Percentiles rank a stretch among this genome's conserved stretches.
Conservation (phyloP, 2,797 vertebrate genomes). For the Micromesistius poutassou region DNA sequence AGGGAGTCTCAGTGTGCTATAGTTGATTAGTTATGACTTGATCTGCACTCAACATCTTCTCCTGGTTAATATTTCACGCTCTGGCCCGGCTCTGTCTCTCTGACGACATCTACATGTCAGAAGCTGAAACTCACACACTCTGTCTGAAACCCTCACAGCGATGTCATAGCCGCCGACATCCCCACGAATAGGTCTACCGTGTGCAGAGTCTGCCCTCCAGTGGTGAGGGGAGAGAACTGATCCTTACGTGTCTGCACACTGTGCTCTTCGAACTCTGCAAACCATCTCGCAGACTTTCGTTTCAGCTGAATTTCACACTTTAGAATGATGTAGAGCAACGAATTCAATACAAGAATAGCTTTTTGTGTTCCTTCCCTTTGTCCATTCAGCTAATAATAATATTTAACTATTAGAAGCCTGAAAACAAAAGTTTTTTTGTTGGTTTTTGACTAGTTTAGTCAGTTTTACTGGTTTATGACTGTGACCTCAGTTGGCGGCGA, state of each 20-base stretch:
- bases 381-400: background rate
- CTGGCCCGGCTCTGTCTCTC: constrained; percentile 1
- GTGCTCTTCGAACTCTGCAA: too few species aligned
- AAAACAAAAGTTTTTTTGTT: background rate
- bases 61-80: background rate
- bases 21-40: background rate
- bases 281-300: too few species aligned
- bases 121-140: constrained; percentile 38
- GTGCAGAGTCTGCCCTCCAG: background rate
- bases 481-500: too few species aligned
- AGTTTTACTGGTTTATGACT: too few species aligned
- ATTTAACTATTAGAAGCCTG: background rate
- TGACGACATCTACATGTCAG: constrained; percentile 49
- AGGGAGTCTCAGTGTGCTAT: constrained; percentile 3
- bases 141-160: background rate
- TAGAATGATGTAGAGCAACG: background rate
- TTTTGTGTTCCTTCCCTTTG: background rate
- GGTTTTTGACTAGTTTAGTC: too few species aligned
- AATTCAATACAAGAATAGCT: background rate
- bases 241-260: background rate
- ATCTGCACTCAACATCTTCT: constrained; percentile 5
- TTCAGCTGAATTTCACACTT: background rate
- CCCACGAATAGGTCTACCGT: background rate
- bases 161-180: too few species aligned
- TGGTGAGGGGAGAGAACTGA: background rate